Conservation (phyloP, 2,888 invertebrate species). For the Tetragonisca angustula region DNA sequence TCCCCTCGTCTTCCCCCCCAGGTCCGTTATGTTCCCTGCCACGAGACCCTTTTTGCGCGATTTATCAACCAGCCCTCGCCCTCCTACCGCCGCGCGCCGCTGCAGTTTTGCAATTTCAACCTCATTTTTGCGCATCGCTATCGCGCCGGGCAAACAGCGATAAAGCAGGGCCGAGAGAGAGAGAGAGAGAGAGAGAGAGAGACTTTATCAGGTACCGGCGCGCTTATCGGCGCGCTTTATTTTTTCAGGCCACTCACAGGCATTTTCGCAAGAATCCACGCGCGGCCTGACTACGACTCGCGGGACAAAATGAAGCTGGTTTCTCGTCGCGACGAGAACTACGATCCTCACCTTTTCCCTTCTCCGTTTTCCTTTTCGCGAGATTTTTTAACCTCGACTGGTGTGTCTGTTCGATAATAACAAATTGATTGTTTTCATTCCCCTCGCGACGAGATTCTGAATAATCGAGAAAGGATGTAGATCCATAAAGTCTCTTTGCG, state of each 20-base stretch:
- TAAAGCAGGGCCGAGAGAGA: slow-evolving; percentile 68
- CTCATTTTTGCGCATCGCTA: slow-evolving; percentile 82
- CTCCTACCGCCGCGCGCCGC: slow-evolving; percentile 50
- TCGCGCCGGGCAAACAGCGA: slow-evolving; percentile 80
- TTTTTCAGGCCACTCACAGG: slow-evolving; percentile 81
- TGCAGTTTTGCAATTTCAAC: slow-evolving; percentile 82
- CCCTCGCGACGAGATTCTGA: slow-evolving; percentile 61
- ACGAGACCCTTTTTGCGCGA: slow-evolving; percentile 62
- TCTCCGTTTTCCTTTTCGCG: no score
- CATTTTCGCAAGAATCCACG: slow-evolving; percentile 81
- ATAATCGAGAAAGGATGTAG: no score
- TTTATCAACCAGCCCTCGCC: slow-evolving; percentile 69
- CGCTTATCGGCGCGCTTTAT: slow-evolving; percentile 80
- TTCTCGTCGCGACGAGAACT: slow-evolving; percentile 60
- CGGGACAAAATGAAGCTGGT: slow-evolving; percentile 45
- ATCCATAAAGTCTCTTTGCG: no score
- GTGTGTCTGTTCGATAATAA: no score
- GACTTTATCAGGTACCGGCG: slow-evolving; percentile 71
- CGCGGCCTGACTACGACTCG: slow-evolving; percentile 23
- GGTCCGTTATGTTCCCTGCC: slow-evolving; percentile 55
- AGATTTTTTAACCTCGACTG: no score
- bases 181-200: slow-evolving; percentile 5
- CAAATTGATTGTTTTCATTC: no score
- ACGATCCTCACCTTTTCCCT: no score
- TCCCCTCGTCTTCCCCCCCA: slow-evolving; percentile 40